Base-by-base conservation (phyloP, 2,888 invertebrate species). In the Melieria picta region DNA sequence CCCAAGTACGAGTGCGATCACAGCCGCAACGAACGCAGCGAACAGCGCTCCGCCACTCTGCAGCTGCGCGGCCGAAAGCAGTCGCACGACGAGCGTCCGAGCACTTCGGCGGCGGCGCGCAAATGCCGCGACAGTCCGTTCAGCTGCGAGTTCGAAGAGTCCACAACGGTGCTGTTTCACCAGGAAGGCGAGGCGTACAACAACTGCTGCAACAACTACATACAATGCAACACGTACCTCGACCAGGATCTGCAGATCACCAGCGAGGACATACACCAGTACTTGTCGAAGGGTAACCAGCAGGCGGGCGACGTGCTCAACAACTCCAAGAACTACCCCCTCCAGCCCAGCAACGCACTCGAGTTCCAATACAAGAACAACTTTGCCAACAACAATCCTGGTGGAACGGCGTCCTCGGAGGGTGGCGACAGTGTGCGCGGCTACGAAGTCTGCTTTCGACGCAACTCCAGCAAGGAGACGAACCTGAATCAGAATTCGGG, bases 341-440 rank as follows among this genome's bases (percentile, higher is more conserved):
- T 86, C 71, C 86, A 86, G 73, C 86, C 87, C 1, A 83, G 84
- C 76, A 86, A 85, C 62, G 85, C 85, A 3, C 76, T 86, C 62
- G 86, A 87, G 77, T 86, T 86, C 58, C 86, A 86, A 77, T 87
- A 86, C 74, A 87, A 86, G 76, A 86, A 86, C 70, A 86, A 87
- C 74, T 86, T 86, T 73, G 83, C 84, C 73, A 81, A 81, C 64
- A 81, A 81, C 63, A 78, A 77, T 65, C 74, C 74, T 68, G 76
- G 43, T 70, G 72, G 77, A 42, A 75, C 76, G 62, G 72, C 73
- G 65, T 74, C 76, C 65, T 82, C 83, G 4, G 81, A 74, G 45
- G 77, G 75, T 63, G 75, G 77, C 13, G 73, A 75, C 10, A 76
- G 75, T 57, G 74, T 80, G 13, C 81, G 79, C 64, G 68, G 74